A percentile compares a stretch with the other conserved stretches of the same genome.
phyloP scores from a whole-genome alignment of 2,888 invertebrate species.

The Philereme vetulata region DNA sequence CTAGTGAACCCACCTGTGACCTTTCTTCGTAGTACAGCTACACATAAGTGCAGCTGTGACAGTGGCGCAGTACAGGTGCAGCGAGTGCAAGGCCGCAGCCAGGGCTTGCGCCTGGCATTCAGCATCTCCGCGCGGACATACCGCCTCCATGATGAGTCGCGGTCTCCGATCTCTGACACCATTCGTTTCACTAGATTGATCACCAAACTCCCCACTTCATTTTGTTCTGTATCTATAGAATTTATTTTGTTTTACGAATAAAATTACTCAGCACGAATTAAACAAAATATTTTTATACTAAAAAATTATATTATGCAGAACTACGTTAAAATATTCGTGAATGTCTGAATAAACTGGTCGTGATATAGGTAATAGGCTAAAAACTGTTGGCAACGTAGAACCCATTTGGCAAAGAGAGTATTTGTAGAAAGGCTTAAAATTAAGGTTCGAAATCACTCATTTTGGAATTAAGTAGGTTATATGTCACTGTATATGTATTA shows the following conservation, averaged over 20 bases:
- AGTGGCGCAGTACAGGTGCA: constrained; percentile 75
- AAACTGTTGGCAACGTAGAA: not conserved
- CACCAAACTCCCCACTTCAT: constrained; percentile 32
- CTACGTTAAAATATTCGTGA: not conserved
- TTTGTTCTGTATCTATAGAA: constrained; percentile 13
- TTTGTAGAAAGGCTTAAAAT: constrained; percentile 1
- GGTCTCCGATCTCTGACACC: constrained; percentile 29
- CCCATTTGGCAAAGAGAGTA: constrained; percentile 10
- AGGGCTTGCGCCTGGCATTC: constrained; percentile 65
- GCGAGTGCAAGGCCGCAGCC: constrained; percentile 66
- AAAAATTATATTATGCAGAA: no score
- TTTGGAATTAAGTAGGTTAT: not conserved
- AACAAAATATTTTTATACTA: no score
- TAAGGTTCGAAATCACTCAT: constrained; percentile 5
- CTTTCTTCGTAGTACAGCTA: constrained; percentile 62
- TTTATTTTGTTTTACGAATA: not conserved
- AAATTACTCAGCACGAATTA: no score
- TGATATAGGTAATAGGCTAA: not conserved
- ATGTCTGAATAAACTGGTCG: not conserved
- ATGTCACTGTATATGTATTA: no score
- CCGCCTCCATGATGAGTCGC: constrained; percentile 61
- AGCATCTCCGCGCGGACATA: constrained; percentile 59
- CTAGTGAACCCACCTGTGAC: constrained; percentile 50
- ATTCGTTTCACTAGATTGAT: constrained; percentile 34
- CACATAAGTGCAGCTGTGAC: constrained; percentile 70